A percentile compares a stretch with the other conserved stretches of the same genome.
phyloP scores from a whole-genome alignment of 2,113 vertebrate genomes.

The Nansenia antarctica region DNA sequence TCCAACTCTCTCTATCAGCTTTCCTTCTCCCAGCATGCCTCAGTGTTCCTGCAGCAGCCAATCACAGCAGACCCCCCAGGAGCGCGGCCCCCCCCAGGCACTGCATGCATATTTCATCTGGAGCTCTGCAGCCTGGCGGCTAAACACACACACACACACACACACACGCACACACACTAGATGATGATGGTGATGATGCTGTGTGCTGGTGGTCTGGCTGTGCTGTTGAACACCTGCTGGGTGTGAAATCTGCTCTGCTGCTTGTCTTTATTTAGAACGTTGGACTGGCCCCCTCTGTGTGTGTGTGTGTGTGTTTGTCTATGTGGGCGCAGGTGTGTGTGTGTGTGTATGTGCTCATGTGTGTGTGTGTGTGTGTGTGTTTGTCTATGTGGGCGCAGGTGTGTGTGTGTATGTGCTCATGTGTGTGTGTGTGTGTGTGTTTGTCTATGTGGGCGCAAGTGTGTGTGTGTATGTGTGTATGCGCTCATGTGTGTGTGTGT shows the following conservation, averaged over 20 bases:
- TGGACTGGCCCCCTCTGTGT: constrained; percentile 31
- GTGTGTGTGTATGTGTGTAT: constrained; percentile 15
- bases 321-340: too few relatives aligned
- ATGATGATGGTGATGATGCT: constrained; percentile 63
- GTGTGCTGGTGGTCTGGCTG: constrained; percentile 62
- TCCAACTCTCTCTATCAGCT: neutral
- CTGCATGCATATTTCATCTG: constrained; percentile 65
- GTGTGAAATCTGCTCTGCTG: constrained; percentile 66
- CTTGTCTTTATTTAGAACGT: constrained; percentile 67
- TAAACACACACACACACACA: constrained; percentile 14
- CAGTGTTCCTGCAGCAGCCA: constrained; percentile 33
- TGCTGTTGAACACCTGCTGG: constrained; percentile 64
- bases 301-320: constrained; percentile 2
- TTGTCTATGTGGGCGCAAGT: too few relatives aligned
- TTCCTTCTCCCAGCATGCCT: constrained; percentile 37
- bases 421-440: too few relatives aligned
- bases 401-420: too few relatives aligned
- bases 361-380: too few relatives aligned
- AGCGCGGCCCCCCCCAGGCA: constrained; percentile 35
- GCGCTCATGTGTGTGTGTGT: constrained; percentile 7
- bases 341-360: too few relatives aligned
- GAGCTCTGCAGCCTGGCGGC: constrained; percentile 35
- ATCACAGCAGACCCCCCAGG: neutral
- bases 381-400: too few relatives aligned
- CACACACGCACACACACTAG: too few relatives aligned